Evolutionary conservation across 2,797 vertebrate species (phyloP), one percentile per base, ranked within the genome.

Genomic region (Tapera naevia): DNA sequence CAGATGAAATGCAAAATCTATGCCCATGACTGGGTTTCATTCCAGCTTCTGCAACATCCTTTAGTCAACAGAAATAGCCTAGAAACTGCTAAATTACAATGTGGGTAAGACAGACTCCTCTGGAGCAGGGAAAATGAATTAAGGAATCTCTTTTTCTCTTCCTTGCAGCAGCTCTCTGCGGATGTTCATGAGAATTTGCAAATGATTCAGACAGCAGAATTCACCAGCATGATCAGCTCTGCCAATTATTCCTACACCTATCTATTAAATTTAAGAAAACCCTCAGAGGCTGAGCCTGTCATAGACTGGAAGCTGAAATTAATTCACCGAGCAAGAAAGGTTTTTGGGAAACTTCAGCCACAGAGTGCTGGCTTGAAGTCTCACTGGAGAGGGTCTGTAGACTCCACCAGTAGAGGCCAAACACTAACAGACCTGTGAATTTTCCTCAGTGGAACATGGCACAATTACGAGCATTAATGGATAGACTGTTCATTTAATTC

Each of bases 401-500:
- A 41, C 39, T 79, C 50, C 33, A 61, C 21, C 22, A 78, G 57
- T 35, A 86, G 65, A 17, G 81, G 48, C 28, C 86, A 64, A 92
- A 75, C 35, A 71, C 82, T 48, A 89, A 61, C 60, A 80, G 81
- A 89, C n/a, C 50, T 74, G 50, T 54, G 56, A 51, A 39, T 89
- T 91, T 89, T 73, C 66, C 91, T 78, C 85, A 93, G 61, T 27
- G 43, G 70, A 91, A 61, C 72, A 76, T 0, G 18, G 71, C 53
- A 88, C 62, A 92, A 93, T 95, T 95, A 94, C 61, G 60, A 83
- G 61, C 53, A 89, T 85, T 87, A 96, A 94, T 84, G 75, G 83
- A 93, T 57, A 87, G 61, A 54, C 61, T 91, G 58, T 15, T 91
- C 64, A 45, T 80, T 94, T 95, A 93, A 95, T 94, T 94, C 91